phyloP scores from a whole-genome alignment of 2,797 vertebrate species.

The Gila robusta region DNA sequence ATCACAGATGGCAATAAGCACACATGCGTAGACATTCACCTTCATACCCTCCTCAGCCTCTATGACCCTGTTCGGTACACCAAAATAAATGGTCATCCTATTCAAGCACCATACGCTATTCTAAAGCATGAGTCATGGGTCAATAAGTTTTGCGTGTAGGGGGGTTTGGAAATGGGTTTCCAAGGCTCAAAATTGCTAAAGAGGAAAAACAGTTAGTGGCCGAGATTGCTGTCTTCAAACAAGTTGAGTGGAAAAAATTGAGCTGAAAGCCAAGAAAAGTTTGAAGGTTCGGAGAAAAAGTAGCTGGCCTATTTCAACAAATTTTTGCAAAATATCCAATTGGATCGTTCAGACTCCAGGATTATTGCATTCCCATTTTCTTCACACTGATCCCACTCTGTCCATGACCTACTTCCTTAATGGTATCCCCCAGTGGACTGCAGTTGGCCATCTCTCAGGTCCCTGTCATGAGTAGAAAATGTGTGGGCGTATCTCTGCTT shows the following conservation, averaged over 20 bases:
- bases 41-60: slow-evolving; percentile 35
- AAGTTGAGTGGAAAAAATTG: not conserved
- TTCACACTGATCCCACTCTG: not conserved
- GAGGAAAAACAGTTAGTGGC: not conserved
- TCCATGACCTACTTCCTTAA: slow-evolving; percentile 20
- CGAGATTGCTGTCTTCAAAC: not conserved
- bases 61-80: not conserved
- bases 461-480: slow-evolving; percentile 76
- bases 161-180: not conserved
- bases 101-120: slow-evolving; percentile 37
- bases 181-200: not conserved
- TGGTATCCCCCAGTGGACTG: not conserved
- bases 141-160: not conserved
- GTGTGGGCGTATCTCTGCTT: slow-evolving; percentile 59
- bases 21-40: slow-evolving; percentile 72
- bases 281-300: not conserved
- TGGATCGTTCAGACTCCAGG: slow-evolving; percentile 3
- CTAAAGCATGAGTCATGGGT: not conserved
- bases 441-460: slow-evolving; percentile 70
- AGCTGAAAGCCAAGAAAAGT: not conserved
- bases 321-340: not conserved
- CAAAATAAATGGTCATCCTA: slow-evolving; percentile 55
- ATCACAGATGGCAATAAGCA: slow-evolving; percentile 70
- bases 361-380: not conserved
- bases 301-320: not conserved